Evolutionary conservation across 2,113 vertebrate species (phyloP), one percentile per base, ranked within the genome.

Genomic region (Myrmecophaga tridactyla): DNA sequence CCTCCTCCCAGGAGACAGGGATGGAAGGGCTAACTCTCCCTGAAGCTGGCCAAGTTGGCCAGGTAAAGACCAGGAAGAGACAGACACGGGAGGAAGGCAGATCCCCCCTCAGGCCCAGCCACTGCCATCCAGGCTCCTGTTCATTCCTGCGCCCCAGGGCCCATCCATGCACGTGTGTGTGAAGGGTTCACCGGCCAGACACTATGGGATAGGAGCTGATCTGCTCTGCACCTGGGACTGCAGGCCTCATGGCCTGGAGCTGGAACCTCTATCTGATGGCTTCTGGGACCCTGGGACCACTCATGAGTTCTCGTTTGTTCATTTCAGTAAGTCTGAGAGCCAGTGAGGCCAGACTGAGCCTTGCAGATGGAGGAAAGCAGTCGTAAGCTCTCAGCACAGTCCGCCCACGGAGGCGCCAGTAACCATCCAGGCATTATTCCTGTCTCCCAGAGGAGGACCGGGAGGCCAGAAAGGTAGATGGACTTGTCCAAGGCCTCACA

Each of bases 131-230:
- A 23, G 31, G 34, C 41, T 51, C 43, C 18, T n/a, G 18, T 27
- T 23, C 18, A 4, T 18, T 7, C 41, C n/a, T 58, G 36, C 63
- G 58, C 39, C 17, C 21, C 21, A 12, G 63, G 29, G 34, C 31
- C 41, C 60, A 39, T 6, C 3, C 3, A 11, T 51, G 20, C 20
- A 14, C 27, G 23, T n/a, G 20, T 3, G 4, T 29, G 69, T 4
- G n/a, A 29, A 48, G 39, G 70, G n/a, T 21, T 6, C 4, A 4
- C 41, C 1, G 8, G 60, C 41, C 63, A 23, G 21, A 58, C 18
- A 21, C 2, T n/a, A n/a, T n/a, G n/a, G 0, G n/a, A 56, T 25
- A 36, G 15, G 29, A 60, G 14, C 53, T 43, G 7, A 2, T 73
- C 87, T 21, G 48, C 76, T 9, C 0, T 10, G 8, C 7, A 39